Evolutionary conservation across 2,888 invertebrate species (phyloP).

Genomic region (Panopea generosa): DNA sequence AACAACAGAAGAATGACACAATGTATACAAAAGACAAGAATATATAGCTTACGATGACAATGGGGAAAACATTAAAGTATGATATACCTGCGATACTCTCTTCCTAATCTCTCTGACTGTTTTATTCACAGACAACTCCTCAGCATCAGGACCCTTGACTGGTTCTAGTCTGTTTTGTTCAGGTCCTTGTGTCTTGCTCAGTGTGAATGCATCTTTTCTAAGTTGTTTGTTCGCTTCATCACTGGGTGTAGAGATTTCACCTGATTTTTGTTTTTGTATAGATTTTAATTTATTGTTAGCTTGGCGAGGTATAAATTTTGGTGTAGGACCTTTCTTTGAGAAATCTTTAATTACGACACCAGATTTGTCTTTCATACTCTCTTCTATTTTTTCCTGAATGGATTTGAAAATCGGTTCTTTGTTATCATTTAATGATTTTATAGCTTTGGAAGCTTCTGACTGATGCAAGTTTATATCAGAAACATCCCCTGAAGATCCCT

Average conservation of each 20-base stretch:
- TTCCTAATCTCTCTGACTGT: slow-evolving; percentile 75
- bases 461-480: not conserved
- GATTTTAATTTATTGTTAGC: slow-evolving; percentile 55
- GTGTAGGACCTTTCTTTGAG: slow-evolving; percentile 57
- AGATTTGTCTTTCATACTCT: slow-evolving; percentile 32
- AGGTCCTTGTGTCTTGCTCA: slow-evolving; percentile 75
- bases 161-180: slow-evolving; percentile 23
- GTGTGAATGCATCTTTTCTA: slow-evolving; percentile 71
- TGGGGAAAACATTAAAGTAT: too few species aligned
- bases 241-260: not conserved
- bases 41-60: too few species aligned
- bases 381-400: slow-evolving; percentile 50
- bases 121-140: slow-evolving; percentile 70
- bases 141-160: slow-evolving; percentile 41
- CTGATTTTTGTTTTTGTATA: not conserved
- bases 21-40: too few species aligned
- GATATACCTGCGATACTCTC: slow-evolving; percentile 68
- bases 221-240: slow-evolving; percentile 68
- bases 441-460: not conserved
- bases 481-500: not conserved
- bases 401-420: slow-evolving; percentile 10
- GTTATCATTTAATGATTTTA: slow-evolving; percentile 1
- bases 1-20: too few species aligned
- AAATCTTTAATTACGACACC: slow-evolving; percentile 63
- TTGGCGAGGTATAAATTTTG: slow-evolving; percentile 79